Base-by-base conservation (phyloP, 2,888 invertebrate species). In the Coecobrya sp. region DNA sequence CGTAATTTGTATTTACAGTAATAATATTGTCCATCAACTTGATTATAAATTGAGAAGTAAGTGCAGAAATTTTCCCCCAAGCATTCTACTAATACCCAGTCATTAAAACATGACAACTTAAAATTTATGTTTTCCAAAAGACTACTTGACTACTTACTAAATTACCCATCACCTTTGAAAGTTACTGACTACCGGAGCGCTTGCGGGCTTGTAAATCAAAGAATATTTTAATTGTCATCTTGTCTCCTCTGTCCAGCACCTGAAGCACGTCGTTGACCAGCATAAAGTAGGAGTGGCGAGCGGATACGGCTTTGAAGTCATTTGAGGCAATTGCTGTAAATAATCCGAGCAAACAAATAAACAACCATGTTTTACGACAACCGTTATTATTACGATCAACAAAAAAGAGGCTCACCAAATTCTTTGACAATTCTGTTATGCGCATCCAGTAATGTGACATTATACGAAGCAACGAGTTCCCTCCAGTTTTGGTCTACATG, bases 281-380 rank as follows among this genome's bases (percentile, higher is more conserved):
- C 93, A 93, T 93, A 79, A 93, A 93, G 88, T 93, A 93, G 62
- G 93, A 93, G 73, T 93, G 93, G 5, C 93, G 89, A 1, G 93
- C 93, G 16, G 93, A 93, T 1, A 93, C 93, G 8, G 93, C 89
- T 55, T 92, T 93, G 92, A 93, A 93, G 85, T 93, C 93, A 36
- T 93, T 93, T 16, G 93, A 92, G 22, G 93, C 93, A 45, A 93
- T 93, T 11, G 93, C 93, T 93, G 25, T 10, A 59, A 90, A 52
- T 36, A n/a, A 52, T 16, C 27, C 8, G 55, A 52, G 84, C 42
- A 79, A 70, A 73, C 30, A 52, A 19, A 13, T 19, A 25, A 45
- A 62, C 19, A 59, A 55, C 2, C 13, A 62, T 25, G 10, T 19
- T 65, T 25, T 49, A 27, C 70, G 70, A 70, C n/a, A n/a, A 10